Evolutionary conservation across 2,113 vertebrate genomes (phyloP).

Genomic region (Brienomyrus brachyistius): DNA sequence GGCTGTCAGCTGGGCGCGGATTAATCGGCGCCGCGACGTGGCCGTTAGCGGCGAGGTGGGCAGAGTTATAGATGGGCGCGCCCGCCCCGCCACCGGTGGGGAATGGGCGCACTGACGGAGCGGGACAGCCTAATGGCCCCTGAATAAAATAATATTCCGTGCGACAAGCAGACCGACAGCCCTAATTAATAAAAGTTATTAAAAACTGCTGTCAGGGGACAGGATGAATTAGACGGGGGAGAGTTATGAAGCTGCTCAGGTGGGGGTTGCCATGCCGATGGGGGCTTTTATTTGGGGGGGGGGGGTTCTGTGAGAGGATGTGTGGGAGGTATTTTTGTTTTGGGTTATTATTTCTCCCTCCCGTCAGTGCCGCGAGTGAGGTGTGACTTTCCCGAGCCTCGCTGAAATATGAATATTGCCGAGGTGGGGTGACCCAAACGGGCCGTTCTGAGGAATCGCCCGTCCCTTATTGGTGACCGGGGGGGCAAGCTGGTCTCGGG

Average conservation of each 20-base stretch:
- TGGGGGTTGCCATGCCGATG: constrained; percentile 15
- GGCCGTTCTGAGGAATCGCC: neutral
- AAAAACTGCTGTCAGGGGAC: constrained; percentile 41
- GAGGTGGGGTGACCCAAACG: neutral
- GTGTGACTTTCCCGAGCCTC: neutral
- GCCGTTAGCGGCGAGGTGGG: neutral
- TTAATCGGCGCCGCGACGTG: neutral
- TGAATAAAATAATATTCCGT: constrained; percentile 49
- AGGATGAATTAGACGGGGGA: constrained; percentile 25
- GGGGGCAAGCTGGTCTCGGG: neutral
- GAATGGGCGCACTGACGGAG: constrained; percentile 11
- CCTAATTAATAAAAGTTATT: constrained; percentile 50
- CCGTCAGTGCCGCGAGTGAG: neutral
- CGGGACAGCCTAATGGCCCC: constrained; percentile 49
- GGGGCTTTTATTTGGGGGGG: constrained; percentile 1
- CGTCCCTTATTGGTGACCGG: neutral
- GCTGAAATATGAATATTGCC: neutral
- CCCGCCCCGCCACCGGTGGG: constrained; percentile 29
- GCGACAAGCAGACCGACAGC: constrained; percentile 46
- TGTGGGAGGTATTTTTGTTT: neutral
- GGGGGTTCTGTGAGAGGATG: neutral
- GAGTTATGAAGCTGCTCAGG: constrained; percentile 42
- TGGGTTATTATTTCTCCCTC: neutral
- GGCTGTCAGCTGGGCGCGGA: neutral
- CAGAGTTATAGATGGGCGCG: constrained; percentile 23